A percentile compares a stretch with the other conserved stretches of the same genome.
Conservation (phyloP, 2,797 vertebrate genomes). For the Buphagus erythrorhynchus region DNA sequence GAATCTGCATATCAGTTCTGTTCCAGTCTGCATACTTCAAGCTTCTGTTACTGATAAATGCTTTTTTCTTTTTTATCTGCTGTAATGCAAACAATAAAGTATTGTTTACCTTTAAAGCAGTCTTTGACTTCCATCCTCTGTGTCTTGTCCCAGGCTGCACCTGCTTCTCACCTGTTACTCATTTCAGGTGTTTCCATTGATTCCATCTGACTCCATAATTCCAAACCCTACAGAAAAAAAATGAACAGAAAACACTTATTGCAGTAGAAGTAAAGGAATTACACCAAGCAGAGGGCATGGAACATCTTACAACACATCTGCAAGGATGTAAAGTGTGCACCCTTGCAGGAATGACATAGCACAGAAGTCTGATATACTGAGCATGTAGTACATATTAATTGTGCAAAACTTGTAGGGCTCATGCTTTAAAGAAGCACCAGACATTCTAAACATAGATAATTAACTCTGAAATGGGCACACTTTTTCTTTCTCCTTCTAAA, state of each 20-base stretch:
- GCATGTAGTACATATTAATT: not conserved
- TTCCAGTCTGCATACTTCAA: not conserved
- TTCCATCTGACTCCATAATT: not conserved
- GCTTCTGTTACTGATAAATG: not conserved
- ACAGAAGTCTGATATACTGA: not conserved
- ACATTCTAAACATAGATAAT: not conserved
- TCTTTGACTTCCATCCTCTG: not conserved
- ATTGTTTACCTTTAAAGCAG: not conserved
- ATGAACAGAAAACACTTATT: not conserved
- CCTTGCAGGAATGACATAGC: not conserved
- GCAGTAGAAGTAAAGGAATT: not conserved
- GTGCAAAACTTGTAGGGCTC: not conserved
- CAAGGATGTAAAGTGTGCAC: not conserved
- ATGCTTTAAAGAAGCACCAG: not conserved
- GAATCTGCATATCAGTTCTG: not conserved
- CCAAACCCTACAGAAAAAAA: not conserved
- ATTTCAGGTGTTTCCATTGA: not conserved
- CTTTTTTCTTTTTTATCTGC: not conserved
- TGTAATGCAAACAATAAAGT: not conserved
- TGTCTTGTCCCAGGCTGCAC: not conserved
- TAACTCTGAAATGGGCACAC: not conserved
- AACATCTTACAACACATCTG: not conserved
- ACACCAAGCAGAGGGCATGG: not conserved
- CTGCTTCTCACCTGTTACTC: accelerated
- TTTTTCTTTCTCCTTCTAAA: not conserved